Evolutionary conservation across 2,888 invertebrate species (phyloP).

Genomic region (Prosapia bicincta): DNA sequence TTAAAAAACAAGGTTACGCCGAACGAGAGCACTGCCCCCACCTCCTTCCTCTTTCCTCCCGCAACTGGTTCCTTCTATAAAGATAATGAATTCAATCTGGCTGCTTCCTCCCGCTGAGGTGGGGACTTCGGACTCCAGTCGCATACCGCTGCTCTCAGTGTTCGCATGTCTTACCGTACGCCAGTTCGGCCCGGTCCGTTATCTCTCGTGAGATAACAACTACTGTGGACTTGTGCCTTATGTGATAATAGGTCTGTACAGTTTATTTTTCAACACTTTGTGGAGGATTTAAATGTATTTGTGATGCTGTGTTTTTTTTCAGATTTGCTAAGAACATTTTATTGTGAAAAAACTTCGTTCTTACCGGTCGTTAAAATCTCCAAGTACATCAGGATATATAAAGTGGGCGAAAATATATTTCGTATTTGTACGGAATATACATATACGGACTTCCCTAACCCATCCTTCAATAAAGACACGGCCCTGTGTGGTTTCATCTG

Average conservation of each 20-base stretch:
- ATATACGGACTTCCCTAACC: not conserved
- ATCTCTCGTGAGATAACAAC: not conserved
- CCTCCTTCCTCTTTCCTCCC: not conserved
- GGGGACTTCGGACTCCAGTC: not conserved
- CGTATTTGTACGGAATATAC: not conserved
- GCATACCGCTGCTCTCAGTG: not conserved
- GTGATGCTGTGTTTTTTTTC: not conserved
- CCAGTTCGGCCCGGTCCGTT: not conserved
- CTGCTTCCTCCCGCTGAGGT: not conserved
- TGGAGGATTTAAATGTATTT: not conserved
- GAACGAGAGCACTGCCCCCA: not conserved
- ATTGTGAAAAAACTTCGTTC: not conserved
- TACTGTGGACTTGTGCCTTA: not conserved
- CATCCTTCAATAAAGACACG: not conserved
- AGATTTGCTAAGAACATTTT: not conserved
- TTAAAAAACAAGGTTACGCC: not conserved
- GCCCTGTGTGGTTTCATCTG: no score
- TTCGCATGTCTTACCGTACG: not conserved
- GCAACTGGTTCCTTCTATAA: slow-evolving; percentile 2
- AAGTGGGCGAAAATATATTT: not conserved
- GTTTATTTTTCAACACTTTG: not conserved
- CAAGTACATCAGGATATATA: not conserved
- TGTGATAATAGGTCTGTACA: not conserved
- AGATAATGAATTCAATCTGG: not conserved
- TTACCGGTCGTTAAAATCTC: not conserved